Percentiles rank a stretch among this genome's conserved stretches.
These are phyloP conservation scores for Melanostoma mellinum DNA, from an alignment of 2,888 invertebrate species.

Conservation along the genomic window DNA sequence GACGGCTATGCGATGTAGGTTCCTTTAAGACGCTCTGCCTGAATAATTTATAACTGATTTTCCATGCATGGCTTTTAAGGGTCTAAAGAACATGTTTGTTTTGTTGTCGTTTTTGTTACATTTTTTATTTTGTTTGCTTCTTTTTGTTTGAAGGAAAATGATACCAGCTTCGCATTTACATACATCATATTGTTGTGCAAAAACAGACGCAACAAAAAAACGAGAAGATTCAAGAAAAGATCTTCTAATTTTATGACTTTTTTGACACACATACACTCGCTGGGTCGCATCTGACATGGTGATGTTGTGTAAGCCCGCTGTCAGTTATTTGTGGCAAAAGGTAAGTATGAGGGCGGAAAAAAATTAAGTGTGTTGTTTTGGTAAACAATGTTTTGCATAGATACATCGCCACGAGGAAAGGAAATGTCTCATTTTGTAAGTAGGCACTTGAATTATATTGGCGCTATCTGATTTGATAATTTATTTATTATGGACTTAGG, in stretches of 20 bases:
- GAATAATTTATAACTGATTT: conserved; percentile 69
- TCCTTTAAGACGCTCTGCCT: conserved; percentile 56
- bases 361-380: conserved; percentile 2
- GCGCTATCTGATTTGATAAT: conserved; percentile 18
- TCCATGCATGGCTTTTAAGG: conserved; percentile 66
- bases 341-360: conserved; percentile 16
- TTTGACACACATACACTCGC: conserved; percentile 19
- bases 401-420: not conserved
- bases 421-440: conserved; percentile 31
- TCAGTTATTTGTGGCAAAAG: conserved; percentile 15
- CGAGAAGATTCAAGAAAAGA: not conserved
- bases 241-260: conserved; percentile 35
- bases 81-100: conserved; percentile 55
- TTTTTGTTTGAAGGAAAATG: conserved; percentile 20
- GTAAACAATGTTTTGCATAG: conserved; percentile 15
- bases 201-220: too few species aligned
- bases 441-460: conserved; percentile 6
- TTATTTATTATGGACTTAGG: conserved; percentile 8
- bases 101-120: conserved; percentile 35
- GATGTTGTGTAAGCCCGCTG: conserved; percentile 11
- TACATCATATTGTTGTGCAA: not conserved
- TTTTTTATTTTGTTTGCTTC: conserved; percentile 8
- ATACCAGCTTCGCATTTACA: conserved; percentile 33
- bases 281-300: conserved; percentile 3
- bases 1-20: conserved; percentile 42